Conservation (phyloP, 2,888 invertebrate species). For the Xiphydria camelus region DNA sequence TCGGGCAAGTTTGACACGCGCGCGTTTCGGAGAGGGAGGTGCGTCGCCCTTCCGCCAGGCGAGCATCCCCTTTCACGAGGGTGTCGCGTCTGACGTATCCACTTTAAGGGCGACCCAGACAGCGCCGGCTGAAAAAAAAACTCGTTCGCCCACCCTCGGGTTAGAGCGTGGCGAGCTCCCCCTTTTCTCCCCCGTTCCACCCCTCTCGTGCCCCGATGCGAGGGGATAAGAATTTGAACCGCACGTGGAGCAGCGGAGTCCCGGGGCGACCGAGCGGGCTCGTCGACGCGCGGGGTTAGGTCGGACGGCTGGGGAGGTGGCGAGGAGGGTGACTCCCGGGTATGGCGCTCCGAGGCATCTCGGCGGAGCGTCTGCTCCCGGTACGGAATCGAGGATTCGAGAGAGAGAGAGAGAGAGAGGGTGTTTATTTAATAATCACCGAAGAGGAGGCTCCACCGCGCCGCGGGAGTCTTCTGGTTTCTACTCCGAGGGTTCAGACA, state of each 20-base stretch:
- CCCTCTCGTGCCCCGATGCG: too few species aligned
- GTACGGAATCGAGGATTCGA: too few species aligned
- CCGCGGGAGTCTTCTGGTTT: too few species aligned
- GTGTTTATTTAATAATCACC: too few species aligned
- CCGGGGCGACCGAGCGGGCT: neutral
- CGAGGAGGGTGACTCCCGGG: neutral
- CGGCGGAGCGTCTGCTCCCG: neutral
- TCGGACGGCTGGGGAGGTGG: neutral
- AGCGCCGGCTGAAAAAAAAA: constrained; percentile 31
- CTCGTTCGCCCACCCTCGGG: constrained; percentile 27
- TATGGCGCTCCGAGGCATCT: neutral
- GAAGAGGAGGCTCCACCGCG: too few species aligned
- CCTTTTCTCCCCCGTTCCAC: neutral
- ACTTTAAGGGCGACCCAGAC: constrained; percentile 43
- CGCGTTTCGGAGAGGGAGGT: too few species aligned
- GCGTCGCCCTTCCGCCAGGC: too few species aligned
- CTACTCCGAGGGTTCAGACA: too few species aligned
- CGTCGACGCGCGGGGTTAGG: neutral
- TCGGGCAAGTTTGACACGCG: too few species aligned
- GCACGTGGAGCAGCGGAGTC: constrained; percentile 18
- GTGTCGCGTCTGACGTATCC: constrained; percentile 31
- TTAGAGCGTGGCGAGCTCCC: neutral
- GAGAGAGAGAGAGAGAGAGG: too few species aligned
- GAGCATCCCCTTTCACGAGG: neutral
- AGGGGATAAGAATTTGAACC: too few species aligned